Percentiles rank a stretch among this genome's conserved stretches.
Conservation (phyloP, 1,140 invertebrate species). For the Drosophila lacertosa region DNA sequence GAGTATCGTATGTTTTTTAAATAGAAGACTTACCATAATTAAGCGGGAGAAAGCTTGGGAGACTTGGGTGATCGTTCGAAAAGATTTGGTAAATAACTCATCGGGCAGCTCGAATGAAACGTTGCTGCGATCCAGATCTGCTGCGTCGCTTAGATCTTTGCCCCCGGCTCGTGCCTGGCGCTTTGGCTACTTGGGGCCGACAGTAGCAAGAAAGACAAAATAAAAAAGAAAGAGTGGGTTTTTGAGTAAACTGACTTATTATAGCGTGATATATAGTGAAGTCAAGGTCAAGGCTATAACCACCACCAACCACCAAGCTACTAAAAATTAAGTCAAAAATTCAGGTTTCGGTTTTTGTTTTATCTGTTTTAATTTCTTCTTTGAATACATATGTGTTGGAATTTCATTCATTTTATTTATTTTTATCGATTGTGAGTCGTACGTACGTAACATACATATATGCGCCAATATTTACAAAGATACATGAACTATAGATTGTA, state of each 20-base stretch:
- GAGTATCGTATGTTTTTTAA: neutral
- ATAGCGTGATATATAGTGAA: neutral
- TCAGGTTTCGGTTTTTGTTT: slow-evolving; percentile 26
- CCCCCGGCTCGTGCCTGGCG: slow-evolving; percentile 39
- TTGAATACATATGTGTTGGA: slow-evolving; percentile 2
- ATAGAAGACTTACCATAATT: slow-evolving; percentile 86
- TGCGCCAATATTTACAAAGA: slow-evolving; percentile 77
- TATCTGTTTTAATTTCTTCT: slow-evolving; percentile 3
- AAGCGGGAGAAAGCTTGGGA: slow-evolving; percentile 88
- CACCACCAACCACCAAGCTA: too few species aligned
- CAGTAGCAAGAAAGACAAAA: slow-evolving; percentile 20
- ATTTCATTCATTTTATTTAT: slow-evolving; percentile 20
- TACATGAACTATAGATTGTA: slow-evolving; percentile 60
- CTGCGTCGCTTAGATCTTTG: slow-evolving; percentile 86
- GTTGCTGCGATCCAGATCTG: slow-evolving; percentile 88
- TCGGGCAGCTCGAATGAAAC: slow-evolving; percentile 88
- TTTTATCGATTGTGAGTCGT: slow-evolving; percentile 20
- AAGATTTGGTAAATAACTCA: slow-evolving; percentile 88
- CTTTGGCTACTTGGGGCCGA: slow-evolving; percentile 23
- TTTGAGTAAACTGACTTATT: slow-evolving; percentile 37
- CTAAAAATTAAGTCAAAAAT: slow-evolving; percentile 34
- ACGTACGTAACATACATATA: slow-evolving; percentile 35
- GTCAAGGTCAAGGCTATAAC: slow-evolving; percentile 38
- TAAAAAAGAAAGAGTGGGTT: slow-evolving; percentile 11
- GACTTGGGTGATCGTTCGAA: slow-evolving; percentile 88